Evolutionary conservation across 2,888 invertebrate genomes (phyloP), one percentile per base, ranked within the genome.

Genomic region (Pyrrhosoma nymphula): DNA sequence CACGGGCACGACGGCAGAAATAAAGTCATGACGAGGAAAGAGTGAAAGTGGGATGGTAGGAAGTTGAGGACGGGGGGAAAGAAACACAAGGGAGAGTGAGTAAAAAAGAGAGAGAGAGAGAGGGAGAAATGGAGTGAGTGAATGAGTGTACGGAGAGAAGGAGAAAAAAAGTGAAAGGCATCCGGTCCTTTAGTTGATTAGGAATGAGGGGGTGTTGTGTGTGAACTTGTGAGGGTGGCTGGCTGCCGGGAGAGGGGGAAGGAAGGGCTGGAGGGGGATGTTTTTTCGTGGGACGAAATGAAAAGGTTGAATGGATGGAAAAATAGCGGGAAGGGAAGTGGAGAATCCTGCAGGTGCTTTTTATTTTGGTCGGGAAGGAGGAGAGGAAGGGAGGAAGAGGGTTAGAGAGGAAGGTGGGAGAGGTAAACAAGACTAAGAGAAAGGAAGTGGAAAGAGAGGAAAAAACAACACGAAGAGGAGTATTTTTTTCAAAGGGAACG

Each of bases 111-210:
- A 26, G 47, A 4, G 47, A 18, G 88, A 8, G 20, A 55, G 88
- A 0, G 88, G 47, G 39, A 88, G 88, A 26, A 35, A 14, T 47
- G 88, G 88, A 39, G 10, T 26, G 18, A 35, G 88, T 10, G 39
- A 88, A 16, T 23, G 55, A 23, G 39, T 8, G 47, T n/a, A 88
- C n/a, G 10, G 56, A 4, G 47, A 4, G 8, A 89, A 26, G 56
- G 89, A 26, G 56, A 56, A 35, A 82, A 82, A 82, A 82, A 82
- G 82, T 82, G 82, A 82, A 35, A 30, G 82, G 82, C 30, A 82
- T 82, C 35, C 82, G 82, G 82, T 35, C 82, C 82, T 82, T 82
- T 82, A 82, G 82, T 82, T 82, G 82, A 82, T 82, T 82, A 82
- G 35, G 82, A 82, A 26, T 4, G 82, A 82, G 35, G 35, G 82